Percentiles rank a stretch among this genome's conserved stretches.
Conservation (phyloP, 2,113 vertebrate species). For the Sterrhoptilus dennistouni region DNA sequence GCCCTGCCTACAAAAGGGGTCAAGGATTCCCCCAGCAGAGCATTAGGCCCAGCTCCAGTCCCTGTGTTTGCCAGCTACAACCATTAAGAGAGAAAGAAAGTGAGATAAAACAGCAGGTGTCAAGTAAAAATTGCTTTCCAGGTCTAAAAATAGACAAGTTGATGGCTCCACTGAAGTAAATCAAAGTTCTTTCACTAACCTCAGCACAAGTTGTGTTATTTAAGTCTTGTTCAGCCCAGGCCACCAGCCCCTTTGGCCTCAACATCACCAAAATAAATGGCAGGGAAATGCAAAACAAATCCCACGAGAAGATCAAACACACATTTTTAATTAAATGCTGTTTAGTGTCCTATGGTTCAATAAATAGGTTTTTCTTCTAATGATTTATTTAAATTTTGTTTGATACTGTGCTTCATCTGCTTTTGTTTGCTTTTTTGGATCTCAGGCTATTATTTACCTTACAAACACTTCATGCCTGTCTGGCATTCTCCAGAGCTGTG, state of each 20-base stretch:
- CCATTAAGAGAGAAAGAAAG: not conserved
- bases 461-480: constrained; percentile 5
- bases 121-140: not conserved
- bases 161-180: not conserved
- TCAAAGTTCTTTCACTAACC: not conserved
- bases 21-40: not conserved
- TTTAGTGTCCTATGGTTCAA: not conserved
- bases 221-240: not conserved
- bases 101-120: not conserved
- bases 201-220: not conserved
- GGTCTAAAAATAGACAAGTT: not conserved
- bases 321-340: constrained; percentile 18
- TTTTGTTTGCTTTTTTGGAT: constrained; percentile 39
- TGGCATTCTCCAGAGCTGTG: constrained; percentile 20
- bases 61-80: not conserved
- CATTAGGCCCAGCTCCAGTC: not conserved
- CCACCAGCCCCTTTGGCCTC: not conserved
- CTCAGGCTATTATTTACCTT: constrained; percentile 35
- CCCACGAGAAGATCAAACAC: not conserved
- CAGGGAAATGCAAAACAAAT: not conserved
- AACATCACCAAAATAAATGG: not conserved
- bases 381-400: constrained; percentile 26
- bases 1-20: not conserved
- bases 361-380: not conserved
- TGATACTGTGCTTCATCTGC: constrained; percentile 1